phyloP scores from a whole-genome alignment of 2,797 vertebrate species.

The Danio aesculapii region DNA sequence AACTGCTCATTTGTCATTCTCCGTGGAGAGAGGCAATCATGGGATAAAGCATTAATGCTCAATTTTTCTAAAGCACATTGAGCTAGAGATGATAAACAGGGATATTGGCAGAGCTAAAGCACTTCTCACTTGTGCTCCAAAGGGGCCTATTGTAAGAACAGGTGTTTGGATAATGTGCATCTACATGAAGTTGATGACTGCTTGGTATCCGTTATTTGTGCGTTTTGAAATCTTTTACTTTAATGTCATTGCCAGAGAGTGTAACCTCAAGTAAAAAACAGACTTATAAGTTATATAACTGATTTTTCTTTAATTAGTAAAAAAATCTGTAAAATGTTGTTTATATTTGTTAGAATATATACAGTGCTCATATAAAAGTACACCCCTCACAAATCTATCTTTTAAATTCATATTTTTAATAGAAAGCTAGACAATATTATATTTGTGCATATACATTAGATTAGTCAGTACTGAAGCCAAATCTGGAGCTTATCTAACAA shows the following conservation, averaged over 20 bases:
- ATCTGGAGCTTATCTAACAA: too few relatives aligned
- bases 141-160: slow-evolving; percentile 25
- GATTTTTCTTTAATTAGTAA: too few relatives aligned
- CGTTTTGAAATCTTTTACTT: not conserved
- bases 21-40: slow-evolving; percentile 16
- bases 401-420: too few relatives aligned
- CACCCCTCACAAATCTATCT: too few relatives aligned
- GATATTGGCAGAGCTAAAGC: slow-evolving; percentile 5
- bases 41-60: slow-evolving; percentile 11
- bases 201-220: slow-evolving; percentile 13
- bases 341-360: too few relatives aligned
- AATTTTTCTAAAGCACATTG: not conserved
- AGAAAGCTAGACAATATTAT: too few relatives aligned
- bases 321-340: too few relatives aligned
- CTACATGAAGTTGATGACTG: slow-evolving; percentile 13
- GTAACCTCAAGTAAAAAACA: too few relatives aligned
- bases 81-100: slow-evolving; percentile 20
- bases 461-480: too few relatives aligned
- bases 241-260: not conserved
- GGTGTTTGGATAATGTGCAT: slow-evolving; percentile 23
- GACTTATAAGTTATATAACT: too few relatives aligned
- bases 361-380: too few relatives aligned
- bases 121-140: slow-evolving; percentile 4
- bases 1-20: slow-evolving; percentile 19
- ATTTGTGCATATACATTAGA: too few relatives aligned